Percentiles rank a stretch among this genome's conserved stretches.
These are phyloP conservation scores for Galago senegalensis DNA, from an alignment of 2,797 vertebrate species.

Conservation along the genomic window DNA sequence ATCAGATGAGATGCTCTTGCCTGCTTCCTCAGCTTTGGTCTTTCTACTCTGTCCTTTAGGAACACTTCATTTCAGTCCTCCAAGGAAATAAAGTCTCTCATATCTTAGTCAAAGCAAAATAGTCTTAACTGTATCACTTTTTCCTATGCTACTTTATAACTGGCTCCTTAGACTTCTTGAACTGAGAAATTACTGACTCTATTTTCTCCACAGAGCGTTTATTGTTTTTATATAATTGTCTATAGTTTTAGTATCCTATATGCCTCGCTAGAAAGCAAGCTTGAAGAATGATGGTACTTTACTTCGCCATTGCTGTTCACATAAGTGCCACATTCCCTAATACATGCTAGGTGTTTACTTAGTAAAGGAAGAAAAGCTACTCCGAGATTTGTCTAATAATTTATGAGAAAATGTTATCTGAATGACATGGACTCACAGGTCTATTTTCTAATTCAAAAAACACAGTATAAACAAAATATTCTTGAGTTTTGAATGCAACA, in stretches of 20 bases:
- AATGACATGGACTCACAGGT: not conserved
- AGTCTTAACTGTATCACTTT: not conserved
- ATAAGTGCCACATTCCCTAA: not conserved
- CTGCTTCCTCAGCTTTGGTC: not conserved
- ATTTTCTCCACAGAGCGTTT: not conserved
- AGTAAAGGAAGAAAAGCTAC: not conserved
- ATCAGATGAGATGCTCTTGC: not conserved
- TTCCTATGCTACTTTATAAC: not conserved
- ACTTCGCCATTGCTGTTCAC: not conserved
- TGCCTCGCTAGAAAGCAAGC: not conserved
- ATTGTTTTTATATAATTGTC: not conserved
- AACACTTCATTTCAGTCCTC: not conserved
- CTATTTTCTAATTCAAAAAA: not conserved
- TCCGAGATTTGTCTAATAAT: not conserved
- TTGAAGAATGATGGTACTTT: not conserved
- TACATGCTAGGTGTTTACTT: not conserved
- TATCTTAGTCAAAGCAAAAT: not conserved
- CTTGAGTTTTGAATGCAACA: not conserved
- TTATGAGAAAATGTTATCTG: not conserved
- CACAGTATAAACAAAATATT: not conserved
- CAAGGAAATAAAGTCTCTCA: not conserved
- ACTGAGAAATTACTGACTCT: not conserved
- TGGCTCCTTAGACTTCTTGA: not conserved
- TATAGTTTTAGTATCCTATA: not conserved
- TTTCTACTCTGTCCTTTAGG: not conserved